phyloP scores from a whole-genome alignment of 1,140 invertebrate genomes.

The Condylostylus longicornis region DNA sequence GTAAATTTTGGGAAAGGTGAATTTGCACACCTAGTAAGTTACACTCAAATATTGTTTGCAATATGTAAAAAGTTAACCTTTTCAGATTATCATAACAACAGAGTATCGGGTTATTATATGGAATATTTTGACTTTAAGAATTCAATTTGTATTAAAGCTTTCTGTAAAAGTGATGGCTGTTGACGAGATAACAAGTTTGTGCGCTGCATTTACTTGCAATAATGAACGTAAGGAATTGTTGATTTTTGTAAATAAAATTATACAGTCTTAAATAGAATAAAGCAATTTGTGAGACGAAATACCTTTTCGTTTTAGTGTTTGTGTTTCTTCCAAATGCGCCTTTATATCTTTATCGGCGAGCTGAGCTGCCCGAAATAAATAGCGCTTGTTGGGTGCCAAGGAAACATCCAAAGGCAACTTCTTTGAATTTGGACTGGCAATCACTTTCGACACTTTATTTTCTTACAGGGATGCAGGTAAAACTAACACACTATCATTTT shows the following conservation, averaged over 20 bases:
- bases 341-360: constrained; percentile 36
- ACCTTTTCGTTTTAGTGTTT: constrained; percentile 34
- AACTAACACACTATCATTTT: too few species aligned
- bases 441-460: constrained; percentile 41
- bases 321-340: constrained; percentile 42
- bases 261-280: background rate
- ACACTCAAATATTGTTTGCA: background rate
- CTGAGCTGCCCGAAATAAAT: constrained; percentile 32
- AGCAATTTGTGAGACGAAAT: background rate
- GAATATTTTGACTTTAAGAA: constrained; percentile 50
- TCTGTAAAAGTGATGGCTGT: constrained; percentile 41
- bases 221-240: constrained; percentile 38
- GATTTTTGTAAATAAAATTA: background rate
- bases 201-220: constrained; percentile 47
- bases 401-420: constrained; percentile 29
- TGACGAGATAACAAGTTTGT: constrained; percentile 45
- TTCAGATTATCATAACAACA: constrained; percentile 36
- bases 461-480: constrained; percentile 39
- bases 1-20: constrained; percentile 47
- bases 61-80: background rate
- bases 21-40: constrained; percentile 43
- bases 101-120: constrained; percentile 44
- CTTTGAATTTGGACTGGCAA: constrained; percentile 38
- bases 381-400: constrained; percentile 39
- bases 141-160: constrained; percentile 30